Base-by-base conservation (phyloP, 2,797 vertebrate species). In the Phaenicophaeus curvirostris region DNA sequence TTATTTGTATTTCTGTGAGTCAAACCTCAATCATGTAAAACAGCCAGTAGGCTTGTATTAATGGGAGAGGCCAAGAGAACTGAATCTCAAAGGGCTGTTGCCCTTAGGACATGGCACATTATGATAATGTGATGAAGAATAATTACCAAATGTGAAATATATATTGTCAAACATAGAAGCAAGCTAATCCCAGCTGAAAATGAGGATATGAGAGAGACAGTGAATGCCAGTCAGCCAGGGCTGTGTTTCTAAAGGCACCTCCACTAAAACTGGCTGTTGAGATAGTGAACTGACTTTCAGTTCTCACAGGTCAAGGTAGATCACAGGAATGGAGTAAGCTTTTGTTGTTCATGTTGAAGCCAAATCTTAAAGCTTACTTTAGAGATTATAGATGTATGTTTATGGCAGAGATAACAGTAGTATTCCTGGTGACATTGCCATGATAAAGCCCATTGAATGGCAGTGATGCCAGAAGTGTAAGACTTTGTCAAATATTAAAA, bases 91-190 rank as follows among this genome's bases (percentile, higher is more conserved):
- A 95, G 79, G 95, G 73, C 89, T 73, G 58, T 69, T 96, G 91
- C 95, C 96, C 92, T 96, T 79, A 96, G 94, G 96, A 95, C 63
- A 83, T 50, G 62, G 87, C 76, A 79, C 76, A 93, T 96, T 96
- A 96, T 96, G 94, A 94, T 96, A 96, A 96, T 96, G 73, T 91
- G 92, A 96, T 95, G 96, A 95, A 93, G 92, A 96, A 96, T 96
- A 96, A 96, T 96, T 96, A 93, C 94, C 39, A 93, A 94, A 95
- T 88, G 76, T 94, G 94, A 96, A 95, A 96, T 94, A 92, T 73
- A 88, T 93, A 92, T 94, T 92, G 94, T 95, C 89, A 95, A 93
- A 92, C 67, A 63, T 69, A 81, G 80, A 44, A 94, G 55, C 55
- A 86, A 92, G 89, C 39, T 87, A 91, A 86, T 91, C 69, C 92